phyloP scores from a whole-genome alignment of 2,888 invertebrate species.

The Tenthredo mesomela region DNA sequence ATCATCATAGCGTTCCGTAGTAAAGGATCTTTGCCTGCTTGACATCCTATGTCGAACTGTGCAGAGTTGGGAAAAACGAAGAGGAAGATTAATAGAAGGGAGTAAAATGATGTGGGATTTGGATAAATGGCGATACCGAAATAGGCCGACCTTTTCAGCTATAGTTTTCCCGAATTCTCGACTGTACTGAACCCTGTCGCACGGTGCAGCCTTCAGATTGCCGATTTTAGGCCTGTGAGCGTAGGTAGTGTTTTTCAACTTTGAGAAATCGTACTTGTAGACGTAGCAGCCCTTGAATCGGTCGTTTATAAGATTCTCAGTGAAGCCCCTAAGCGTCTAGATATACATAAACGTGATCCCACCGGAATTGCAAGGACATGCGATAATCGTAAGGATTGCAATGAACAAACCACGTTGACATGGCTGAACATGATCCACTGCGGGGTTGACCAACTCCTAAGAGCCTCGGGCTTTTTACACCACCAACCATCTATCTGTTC shows the following conservation, averaged over 20 bases:
- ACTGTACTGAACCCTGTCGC: slow-evolving; percentile 59
- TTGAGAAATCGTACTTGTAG: slow-evolving; percentile 58
- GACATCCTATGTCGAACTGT: slow-evolving; percentile 59
- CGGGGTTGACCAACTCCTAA: slow-evolving; percentile 59
- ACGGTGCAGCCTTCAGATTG: slow-evolving; percentile 55
- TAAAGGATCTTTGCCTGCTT: too few species aligned
- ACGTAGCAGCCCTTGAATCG: slow-evolving; percentile 60
- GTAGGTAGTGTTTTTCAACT: slow-evolving; percentile 52
- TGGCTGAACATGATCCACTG: slow-evolving; percentile 63
- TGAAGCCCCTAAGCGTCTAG: slow-evolving; percentile 56
- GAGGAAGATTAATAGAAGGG: slow-evolving; percentile 10
- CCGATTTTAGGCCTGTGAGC: slow-evolving; percentile 54
- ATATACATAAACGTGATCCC: background rate
- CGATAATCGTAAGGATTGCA: background rate
- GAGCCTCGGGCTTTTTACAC: slow-evolving; percentile 60
- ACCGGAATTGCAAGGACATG: background rate
- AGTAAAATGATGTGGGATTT: background rate
- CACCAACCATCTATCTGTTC: slow-evolving; percentile 60
- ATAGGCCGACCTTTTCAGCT: slow-evolving; percentile 58
- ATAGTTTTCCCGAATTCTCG: slow-evolving; percentile 55
- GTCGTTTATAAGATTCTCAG: slow-evolving; percentile 59
- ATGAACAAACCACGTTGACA: slow-evolving; percentile 54
- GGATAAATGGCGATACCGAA: background rate
- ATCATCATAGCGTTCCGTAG: too few species aligned
- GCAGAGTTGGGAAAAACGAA: slow-evolving; percentile 3